phyloP scores from a whole-genome alignment of 2,888 invertebrate genomes.

The Polymixis flavicincta region DNA sequence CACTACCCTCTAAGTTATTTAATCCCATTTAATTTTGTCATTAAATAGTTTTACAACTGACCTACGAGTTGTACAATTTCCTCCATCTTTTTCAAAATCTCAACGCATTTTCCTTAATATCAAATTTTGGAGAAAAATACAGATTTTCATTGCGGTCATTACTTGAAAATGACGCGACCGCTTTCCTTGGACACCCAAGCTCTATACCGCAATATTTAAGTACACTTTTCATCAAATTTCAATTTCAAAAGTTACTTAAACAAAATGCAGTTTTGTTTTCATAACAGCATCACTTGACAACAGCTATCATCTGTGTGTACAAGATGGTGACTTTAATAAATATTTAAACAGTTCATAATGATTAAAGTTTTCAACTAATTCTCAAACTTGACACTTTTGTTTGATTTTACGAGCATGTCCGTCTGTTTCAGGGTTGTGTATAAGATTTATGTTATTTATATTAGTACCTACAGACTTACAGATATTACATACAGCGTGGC shows the following conservation, averaged over 20 bases:
- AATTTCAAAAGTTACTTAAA: not conserved
- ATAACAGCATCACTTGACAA: not conserved
- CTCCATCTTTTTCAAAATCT: no score
- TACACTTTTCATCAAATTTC: not conserved
- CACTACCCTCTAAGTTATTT: no score
- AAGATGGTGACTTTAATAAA: slow-evolving; percentile 40
- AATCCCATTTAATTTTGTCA: no score
- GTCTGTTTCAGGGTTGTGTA: slow-evolving; percentile 51
- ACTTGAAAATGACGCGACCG: no score
- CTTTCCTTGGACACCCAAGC: no score
- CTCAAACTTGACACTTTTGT: slow-evolving; percentile 48
- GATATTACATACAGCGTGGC: not conserved
- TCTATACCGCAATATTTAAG: not conserved
- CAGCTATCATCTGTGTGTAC: not conserved
- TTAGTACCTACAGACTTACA: not conserved
- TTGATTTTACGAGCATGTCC: slow-evolving; percentile 48
- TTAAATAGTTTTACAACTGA: no score
- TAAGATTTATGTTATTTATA: not conserved
- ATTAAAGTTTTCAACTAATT: slow-evolving; percentile 56
- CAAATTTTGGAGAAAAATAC: no score
- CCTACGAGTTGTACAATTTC: no score
- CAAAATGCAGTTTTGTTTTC: slow-evolving; percentile 8
- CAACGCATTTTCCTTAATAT: no score
- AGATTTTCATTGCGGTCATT: no score
- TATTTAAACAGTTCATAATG: slow-evolving; percentile 53